Evolutionary conservation across 2,888 invertebrate species (phyloP).

Genomic region (Candidula unifasciata): DNA sequence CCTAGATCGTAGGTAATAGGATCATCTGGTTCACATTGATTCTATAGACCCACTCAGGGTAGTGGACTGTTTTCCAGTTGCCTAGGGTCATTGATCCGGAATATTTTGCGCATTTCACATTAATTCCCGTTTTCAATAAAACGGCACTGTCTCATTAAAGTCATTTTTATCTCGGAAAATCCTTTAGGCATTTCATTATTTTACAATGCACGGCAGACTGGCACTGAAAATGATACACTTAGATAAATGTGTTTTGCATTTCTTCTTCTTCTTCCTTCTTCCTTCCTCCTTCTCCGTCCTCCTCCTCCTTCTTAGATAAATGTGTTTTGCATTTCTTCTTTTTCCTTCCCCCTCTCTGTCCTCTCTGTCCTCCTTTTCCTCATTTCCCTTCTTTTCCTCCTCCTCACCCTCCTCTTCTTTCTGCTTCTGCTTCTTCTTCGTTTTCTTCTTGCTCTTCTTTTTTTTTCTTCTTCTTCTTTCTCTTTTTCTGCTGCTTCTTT

Average conservation of each 20-base stretch:
- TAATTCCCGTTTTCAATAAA: neutral
- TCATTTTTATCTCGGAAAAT: neutral
- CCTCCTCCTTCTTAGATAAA: neutral
- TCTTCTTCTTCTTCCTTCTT: neutral
- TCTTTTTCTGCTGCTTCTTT: neutral
- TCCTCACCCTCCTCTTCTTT: neutral
- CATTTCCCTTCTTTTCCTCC: neutral
- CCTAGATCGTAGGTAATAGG: too few relatives aligned
- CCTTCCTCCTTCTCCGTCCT: neutral
- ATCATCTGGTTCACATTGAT: too few relatives aligned
- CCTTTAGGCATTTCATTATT: neutral
- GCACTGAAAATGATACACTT: too few relatives aligned
- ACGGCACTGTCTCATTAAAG: neutral
- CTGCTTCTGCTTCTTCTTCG: neutral
- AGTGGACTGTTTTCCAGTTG: too few relatives aligned
- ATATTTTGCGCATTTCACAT: too few relatives aligned
- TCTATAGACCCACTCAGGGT: too few relatives aligned
- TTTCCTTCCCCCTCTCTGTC: neutral
- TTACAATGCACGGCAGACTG: too few relatives aligned
- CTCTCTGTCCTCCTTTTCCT: neutral
- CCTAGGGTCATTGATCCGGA: too few relatives aligned
- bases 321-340: too few relatives aligned
- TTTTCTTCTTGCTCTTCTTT: constrained; percentile 7
- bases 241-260: too few relatives aligned
- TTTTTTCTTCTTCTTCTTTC: neutral